Evolutionary conservation across 1,140 invertebrate genomes (phyloP).

Genomic region (Drosophila insularis): DNA sequence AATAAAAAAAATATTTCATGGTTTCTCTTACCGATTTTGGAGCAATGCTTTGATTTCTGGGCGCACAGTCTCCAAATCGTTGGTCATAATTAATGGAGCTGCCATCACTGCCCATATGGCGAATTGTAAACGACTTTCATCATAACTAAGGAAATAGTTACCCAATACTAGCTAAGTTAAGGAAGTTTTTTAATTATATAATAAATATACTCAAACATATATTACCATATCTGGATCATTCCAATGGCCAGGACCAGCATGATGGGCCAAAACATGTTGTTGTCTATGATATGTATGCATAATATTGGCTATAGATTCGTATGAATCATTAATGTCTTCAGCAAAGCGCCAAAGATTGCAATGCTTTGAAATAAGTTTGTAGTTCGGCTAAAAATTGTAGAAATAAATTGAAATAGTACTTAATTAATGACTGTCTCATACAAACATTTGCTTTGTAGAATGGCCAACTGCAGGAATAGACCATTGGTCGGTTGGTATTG

Average conservation of each 20-base stretch:
- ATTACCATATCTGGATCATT: slow-evolving; percentile 98
- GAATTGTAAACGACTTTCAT: slow-evolving; percentile 97
- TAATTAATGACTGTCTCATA: slow-evolving; percentile 67
- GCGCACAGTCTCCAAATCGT: slow-evolving; percentile 94
- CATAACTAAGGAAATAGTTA: slow-evolving; percentile 96
- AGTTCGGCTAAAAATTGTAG: slow-evolving; percentile 89
- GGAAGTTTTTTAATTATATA: too few species aligned
- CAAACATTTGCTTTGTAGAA: slow-evolving; percentile 92
- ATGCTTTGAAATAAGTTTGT: slow-evolving; percentile 90
- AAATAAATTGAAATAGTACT: background rate
- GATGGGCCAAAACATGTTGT: slow-evolving; percentile 91
- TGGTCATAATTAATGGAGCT: slow-evolving; percentile 97
- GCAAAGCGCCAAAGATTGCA: slow-evolving; percentile 99
- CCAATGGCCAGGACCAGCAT: slow-evolving; percentile 97
- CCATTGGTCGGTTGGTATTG: slow-evolving; percentile 85
- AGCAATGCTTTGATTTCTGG: slow-evolving; percentile 96
- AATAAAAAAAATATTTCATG: background rate
- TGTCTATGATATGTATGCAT: slow-evolving; percentile 96
- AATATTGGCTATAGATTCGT: slow-evolving; percentile 93
- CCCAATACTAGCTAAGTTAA: slow-evolving; percentile 92
- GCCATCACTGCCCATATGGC: slow-evolving; percentile 98
- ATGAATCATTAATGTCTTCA: slow-evolving; percentile 96
- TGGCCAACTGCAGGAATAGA: slow-evolving; percentile 99
- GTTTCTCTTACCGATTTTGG: slow-evolving; percentile 85
- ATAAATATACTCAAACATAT: background rate